These are phyloP conservation scores for Troides aeacus DNA, from an alignment of 2,888 invertebrate genomes.

Conservation along the genomic window DNA sequence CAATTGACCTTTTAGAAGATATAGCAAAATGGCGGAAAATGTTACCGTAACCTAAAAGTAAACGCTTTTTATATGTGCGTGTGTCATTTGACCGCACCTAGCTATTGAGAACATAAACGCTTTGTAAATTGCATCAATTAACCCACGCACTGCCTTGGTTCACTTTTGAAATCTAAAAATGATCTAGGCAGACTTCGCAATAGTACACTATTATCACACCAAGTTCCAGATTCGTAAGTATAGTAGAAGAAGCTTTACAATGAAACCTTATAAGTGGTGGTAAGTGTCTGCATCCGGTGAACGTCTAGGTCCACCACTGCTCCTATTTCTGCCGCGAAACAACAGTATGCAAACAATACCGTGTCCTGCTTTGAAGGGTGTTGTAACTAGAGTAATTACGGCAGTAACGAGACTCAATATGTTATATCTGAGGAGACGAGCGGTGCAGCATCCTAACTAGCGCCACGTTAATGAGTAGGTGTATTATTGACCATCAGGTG, in stretches of 20 bases:
- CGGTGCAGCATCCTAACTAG: too few species aligned
- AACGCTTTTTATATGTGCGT: not conserved
- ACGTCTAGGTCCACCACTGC: too few species aligned
- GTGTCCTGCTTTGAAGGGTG: too few species aligned
- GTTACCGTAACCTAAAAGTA: not conserved
- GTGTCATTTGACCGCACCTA: not conserved
- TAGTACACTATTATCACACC: not conserved
- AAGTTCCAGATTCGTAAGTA: not conserved
- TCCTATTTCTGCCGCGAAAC: too few species aligned
- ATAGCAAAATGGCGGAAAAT: not conserved
- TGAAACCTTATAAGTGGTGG: too few species aligned
- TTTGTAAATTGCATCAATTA: conserved; percentile 21
- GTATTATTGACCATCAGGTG: too few species aligned
- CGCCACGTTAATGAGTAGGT: too few species aligned
- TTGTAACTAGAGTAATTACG: too few species aligned
- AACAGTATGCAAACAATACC: too few species aligned
- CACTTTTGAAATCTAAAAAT: conserved; percentile 14
- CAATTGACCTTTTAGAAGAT: not conserved
- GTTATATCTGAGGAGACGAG: too few species aligned
- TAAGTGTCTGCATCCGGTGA: too few species aligned
- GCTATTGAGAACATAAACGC: conserved; percentile 19
- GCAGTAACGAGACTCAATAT: too few species aligned
- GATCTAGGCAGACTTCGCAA: conserved; percentile 3
- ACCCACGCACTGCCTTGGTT: conserved; percentile 21
- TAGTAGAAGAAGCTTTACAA: not conserved